A percentile compares a stretch with the other conserved stretches of the same genome.
Conservation (phyloP, 2,797 vertebrate genomes). For the Leuciscus waleckii region DNA sequence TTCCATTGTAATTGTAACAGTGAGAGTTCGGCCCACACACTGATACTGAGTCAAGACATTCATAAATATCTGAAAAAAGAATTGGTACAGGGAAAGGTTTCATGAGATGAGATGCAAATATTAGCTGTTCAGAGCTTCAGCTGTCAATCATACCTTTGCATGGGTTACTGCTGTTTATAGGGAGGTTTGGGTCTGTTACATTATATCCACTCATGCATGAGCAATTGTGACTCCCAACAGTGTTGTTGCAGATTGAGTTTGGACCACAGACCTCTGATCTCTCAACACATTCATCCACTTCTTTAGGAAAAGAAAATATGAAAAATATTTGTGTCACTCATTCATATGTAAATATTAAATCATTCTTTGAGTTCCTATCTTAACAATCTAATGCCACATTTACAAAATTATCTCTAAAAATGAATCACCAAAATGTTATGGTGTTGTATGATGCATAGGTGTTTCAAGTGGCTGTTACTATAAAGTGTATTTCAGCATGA, state of each 20-base stretch:
- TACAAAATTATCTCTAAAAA: no score
- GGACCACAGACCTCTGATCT: constrained; percentile 19
- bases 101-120: neutral
- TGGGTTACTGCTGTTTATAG: neutral
- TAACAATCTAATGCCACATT: neutral
- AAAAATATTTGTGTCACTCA: neutral
- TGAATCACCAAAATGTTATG: no score
- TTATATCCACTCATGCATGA: neutral
- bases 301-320: neutral
- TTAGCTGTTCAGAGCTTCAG: neutral
- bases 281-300: constrained; percentile 36
- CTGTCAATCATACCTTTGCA: constrained; percentile 48
- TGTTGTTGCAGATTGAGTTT: constrained; percentile 41
- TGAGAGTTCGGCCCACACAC: neutral
- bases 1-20: constrained; percentile 33
- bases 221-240: constrained; percentile 22
- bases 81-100: neutral
- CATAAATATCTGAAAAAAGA: constrained; percentile 17
- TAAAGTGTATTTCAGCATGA: no score
- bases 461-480: no score
- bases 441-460: no score
- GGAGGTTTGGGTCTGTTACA: neutral
- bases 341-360: neutral
- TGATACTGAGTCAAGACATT: constrained; percentile 31
- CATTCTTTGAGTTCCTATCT: neutral